These are phyloP conservation scores for Acrobeloides nanus DNA, from an alignment of 2,888 invertebrate genomes.

Conservation along the genomic window DNA sequence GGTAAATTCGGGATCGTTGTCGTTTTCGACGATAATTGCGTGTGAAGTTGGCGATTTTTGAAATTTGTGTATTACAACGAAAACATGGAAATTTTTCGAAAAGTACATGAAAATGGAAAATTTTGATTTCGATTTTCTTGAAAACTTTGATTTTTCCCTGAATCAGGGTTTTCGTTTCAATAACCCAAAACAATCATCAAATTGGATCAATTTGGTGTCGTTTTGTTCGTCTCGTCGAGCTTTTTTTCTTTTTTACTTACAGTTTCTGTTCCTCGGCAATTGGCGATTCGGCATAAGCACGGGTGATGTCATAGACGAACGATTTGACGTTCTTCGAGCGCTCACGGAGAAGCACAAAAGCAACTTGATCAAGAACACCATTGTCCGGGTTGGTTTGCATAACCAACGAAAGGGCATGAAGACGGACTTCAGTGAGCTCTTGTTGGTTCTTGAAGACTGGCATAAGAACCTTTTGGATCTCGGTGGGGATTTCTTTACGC, in stretches of 20 bases:
- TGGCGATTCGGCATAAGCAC: slow-evolving; percentile 18
- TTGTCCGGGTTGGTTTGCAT: slow-evolving; percentile 23
- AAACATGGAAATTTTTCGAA: too few species aligned
- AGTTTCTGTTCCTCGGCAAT: slow-evolving; percentile 19
- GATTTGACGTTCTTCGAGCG: slow-evolving; percentile 21
- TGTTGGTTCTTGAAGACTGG: slow-evolving; percentile 28
- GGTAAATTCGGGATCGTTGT: too few species aligned
- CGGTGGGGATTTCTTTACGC: slow-evolving; percentile 20
- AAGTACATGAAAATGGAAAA: too few species aligned
- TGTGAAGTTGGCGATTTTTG: too few species aligned
- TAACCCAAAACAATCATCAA: too few species aligned
- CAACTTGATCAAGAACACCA: slow-evolving; percentile 23
- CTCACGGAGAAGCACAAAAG: slow-evolving; percentile 19
- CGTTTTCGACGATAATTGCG: too few species aligned
- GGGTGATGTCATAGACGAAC: slow-evolving; percentile 20
- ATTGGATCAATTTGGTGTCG: too few species aligned
- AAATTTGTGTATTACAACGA: too few species aligned
- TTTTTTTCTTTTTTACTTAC: slow-evolving; percentile 1
- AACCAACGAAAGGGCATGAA: slow-evolving; percentile 27
- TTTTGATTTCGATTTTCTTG: too few species aligned
- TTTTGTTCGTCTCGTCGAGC: too few species aligned
- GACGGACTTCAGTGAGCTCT: slow-evolving; percentile 26
- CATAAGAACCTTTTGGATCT: slow-evolving; percentile 27
- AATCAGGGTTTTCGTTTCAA: too few species aligned
- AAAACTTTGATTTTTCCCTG: too few species aligned